Evolutionary conservation across 2,888 invertebrate species (phyloP).

Genomic region (Pachydiplax longipennis): DNA sequence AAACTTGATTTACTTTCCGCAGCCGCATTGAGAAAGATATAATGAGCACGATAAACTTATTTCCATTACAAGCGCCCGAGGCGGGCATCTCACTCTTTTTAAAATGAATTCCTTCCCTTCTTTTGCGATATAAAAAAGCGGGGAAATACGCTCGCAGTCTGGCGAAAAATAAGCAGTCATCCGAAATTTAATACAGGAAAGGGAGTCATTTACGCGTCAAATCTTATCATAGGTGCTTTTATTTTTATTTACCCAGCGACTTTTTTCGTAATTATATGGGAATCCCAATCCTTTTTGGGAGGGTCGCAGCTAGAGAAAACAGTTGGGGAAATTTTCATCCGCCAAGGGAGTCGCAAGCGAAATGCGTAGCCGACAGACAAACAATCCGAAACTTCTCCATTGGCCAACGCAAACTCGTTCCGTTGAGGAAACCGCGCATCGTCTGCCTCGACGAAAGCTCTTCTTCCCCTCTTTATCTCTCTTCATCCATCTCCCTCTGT

Average conservation of each 20-base stretch:
- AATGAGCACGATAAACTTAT: no score
- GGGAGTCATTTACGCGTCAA: background rate
- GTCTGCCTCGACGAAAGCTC: background rate
- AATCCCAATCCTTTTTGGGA: background rate
- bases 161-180: background rate
- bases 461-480: background rate
- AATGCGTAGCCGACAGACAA: background rate
- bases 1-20: no score
- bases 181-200: background rate
- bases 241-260: background rate
- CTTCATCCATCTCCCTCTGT: background rate
- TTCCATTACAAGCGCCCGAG: no score
- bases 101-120: no score
- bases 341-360: background rate
- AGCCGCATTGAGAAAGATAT: no score
- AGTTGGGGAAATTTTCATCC: background rate
- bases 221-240: background rate
- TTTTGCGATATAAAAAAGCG: background rate
- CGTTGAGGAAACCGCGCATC: slow-evolving; percentile 25
- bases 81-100: no score
- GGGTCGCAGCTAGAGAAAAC: background rate
- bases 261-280: background rate
- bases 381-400: slow-evolving; percentile 5
- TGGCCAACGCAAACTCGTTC: slow-evolving; percentile 38
- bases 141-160: background rate